These are phyloP conservation scores for Cherax destructor DNA, from an alignment of 1,140 invertebrate genomes.

Conservation along the genomic window DNA sequence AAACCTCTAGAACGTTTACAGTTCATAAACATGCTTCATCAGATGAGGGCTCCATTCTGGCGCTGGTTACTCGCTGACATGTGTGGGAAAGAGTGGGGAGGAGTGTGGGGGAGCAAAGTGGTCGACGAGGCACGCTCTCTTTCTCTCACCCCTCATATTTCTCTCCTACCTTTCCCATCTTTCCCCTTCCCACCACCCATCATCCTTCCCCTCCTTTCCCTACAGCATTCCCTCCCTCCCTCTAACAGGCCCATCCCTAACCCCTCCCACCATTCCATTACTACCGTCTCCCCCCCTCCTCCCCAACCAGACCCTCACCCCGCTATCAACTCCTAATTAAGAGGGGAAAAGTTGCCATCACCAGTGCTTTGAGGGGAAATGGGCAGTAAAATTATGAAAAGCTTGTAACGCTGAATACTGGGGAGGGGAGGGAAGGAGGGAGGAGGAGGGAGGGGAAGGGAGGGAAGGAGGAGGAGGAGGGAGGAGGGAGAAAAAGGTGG, in stretches of 20 bases:
- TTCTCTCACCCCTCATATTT: too few species aligned
- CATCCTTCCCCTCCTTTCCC: too few species aligned
- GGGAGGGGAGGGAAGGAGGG: background rate
- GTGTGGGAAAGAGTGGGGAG: too few species aligned
- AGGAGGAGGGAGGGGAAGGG: background rate
- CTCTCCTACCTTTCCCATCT: too few species aligned
- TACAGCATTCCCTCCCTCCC: too few species aligned
- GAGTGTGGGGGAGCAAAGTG: too few species aligned
- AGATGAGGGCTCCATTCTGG: too few species aligned
- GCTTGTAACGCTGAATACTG: background rate
- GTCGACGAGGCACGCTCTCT: too few species aligned
- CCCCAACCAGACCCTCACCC: background rate
- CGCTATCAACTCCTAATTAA: constrained; percentile 58
- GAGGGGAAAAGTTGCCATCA: constrained; percentile 41
- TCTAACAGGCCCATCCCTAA: background rate
- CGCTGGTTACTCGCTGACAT: too few species aligned
- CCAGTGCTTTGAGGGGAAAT: constrained; percentile 43
- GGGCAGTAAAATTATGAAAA: constrained; percentile 34
- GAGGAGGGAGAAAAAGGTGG: background rate
- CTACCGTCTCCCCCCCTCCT: background rate
- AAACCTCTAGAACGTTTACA: too few species aligned
- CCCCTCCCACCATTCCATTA: background rate
- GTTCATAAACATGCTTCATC: too few species aligned
- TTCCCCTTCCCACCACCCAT: too few species aligned
- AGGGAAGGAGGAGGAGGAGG: background rate